Conservation (phyloP, 2,113 vertebrate species). For the Lophotis ruficrista region DNA sequence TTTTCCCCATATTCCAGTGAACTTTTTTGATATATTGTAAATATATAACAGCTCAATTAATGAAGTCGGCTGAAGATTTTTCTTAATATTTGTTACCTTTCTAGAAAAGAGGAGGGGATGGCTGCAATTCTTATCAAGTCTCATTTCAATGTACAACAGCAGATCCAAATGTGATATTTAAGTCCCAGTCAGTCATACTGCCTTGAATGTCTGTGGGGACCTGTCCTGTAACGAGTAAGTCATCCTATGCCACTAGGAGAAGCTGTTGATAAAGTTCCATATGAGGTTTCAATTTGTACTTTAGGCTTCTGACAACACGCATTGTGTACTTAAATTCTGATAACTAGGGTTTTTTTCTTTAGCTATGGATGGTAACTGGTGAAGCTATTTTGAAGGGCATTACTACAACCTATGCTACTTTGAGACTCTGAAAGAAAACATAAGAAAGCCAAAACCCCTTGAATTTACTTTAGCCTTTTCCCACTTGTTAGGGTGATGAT, state of each 20-base stretch:
- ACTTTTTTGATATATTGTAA: conserved; percentile 37
- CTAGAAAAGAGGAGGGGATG: not conserved
- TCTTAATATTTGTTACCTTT: not conserved
- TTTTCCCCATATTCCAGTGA: not conserved
- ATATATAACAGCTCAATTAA: conserved; percentile 24
- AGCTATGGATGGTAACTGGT: not conserved
- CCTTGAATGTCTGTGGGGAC: not conserved
- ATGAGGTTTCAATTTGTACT: not conserved
- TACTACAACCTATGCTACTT: not conserved
- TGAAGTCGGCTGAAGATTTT: not conserved
- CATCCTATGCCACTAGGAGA: not conserved
- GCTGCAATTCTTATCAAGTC: not conserved
- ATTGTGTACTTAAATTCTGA: not conserved
- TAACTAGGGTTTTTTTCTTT: not conserved
- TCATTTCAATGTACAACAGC: not conserved
- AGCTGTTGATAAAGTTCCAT: conserved; percentile 44
- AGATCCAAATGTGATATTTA: not conserved
- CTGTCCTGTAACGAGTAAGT: not conserved
- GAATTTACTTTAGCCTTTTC: not conserved
- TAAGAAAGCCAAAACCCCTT: not conserved
- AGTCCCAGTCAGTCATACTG: not conserved
- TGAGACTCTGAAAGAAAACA: not conserved
- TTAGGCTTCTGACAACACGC: not conserved
- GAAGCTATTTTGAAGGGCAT: not conserved
- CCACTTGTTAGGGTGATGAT: not conserved